Percentiles rank a stretch among this genome's conserved stretches.
phyloP scores from a whole-genome alignment of 1,140 invertebrate species.

The Metaphire vulgaris region DNA sequence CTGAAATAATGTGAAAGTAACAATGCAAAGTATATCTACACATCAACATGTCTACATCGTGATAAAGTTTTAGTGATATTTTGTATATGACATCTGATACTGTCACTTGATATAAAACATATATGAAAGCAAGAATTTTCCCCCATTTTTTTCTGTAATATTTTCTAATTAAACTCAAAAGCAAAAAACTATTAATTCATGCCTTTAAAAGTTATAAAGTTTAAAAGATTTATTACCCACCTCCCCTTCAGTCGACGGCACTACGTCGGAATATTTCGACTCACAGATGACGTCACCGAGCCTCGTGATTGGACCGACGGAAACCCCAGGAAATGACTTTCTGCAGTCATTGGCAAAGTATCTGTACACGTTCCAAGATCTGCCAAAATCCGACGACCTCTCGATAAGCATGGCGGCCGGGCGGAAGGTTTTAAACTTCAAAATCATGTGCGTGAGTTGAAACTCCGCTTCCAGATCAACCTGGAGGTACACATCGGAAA shows the following conservation, averaged over 20 bases:
- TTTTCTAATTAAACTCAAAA: too few species aligned
- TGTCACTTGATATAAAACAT: too few species aligned
- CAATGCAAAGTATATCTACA: too few species aligned
- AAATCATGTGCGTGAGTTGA: conserved; percentile 92
- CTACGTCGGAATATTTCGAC: conserved; percentile 75
- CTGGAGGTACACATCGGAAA: conserved; percentile 81
- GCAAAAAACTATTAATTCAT: too few species aligned
- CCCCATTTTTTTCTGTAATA: too few species aligned
- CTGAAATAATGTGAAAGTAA: too few species aligned
- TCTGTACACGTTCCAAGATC: conserved; percentile 83
- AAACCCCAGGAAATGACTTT: conserved; percentile 71
- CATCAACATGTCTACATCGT: too few species aligned
- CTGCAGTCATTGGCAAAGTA: conserved; percentile 90
- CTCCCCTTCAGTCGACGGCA: conserved; percentile 82
- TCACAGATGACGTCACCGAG: conserved; percentile 86
- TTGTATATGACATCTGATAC: too few species aligned
- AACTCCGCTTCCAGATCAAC: conserved; percentile 91
- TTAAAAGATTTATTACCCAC: conserved; percentile 49
- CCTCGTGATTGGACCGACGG: conserved; percentile 61
- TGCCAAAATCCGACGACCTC: conserved; percentile 83
- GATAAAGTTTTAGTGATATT: too few species aligned
- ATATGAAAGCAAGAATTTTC: too few species aligned
- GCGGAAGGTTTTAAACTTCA: conserved; percentile 89
- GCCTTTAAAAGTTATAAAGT: too few species aligned
- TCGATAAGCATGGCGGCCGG: conserved; percentile 92